These are phyloP conservation scores for Metopia argyrocephala DNA, from an alignment of 2,888 invertebrate genomes.

Conservation along the genomic window DNA sequence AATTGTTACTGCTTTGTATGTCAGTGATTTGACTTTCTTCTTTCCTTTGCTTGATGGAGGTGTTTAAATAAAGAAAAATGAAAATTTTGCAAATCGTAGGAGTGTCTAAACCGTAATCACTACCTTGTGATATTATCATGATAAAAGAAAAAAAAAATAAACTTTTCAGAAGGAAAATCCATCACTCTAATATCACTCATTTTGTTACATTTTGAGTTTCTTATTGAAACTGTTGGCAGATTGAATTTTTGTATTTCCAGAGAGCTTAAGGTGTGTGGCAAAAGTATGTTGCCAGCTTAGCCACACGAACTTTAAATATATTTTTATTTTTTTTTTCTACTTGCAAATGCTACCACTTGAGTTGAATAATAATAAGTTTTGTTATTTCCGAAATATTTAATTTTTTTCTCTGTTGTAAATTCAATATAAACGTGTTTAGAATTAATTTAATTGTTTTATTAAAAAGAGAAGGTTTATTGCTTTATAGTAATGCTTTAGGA, in stretches of 20 bases:
- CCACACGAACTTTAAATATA: slow-evolving; percentile 23
- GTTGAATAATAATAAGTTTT: slow-evolving; percentile 55
- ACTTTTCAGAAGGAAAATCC: slow-evolving; percentile 27
- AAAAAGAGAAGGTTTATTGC: neutral
- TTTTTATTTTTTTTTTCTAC: slow-evolving; percentile 31
- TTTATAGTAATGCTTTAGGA: slow-evolving; percentile 6
- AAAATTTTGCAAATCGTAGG: neutral
- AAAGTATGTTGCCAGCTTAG: neutral
- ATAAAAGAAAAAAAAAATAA: too few species aligned
- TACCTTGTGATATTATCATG: slow-evolving; percentile 46
- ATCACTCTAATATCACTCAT: slow-evolving; percentile 29
- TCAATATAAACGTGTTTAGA: slow-evolving; percentile 57
- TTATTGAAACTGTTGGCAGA: neutral
- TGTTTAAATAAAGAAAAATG: slow-evolving; percentile 11
- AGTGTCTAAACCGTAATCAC: slow-evolving; percentile 43
- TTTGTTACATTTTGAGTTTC: slow-evolving; percentile 8
- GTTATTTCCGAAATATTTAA: slow-evolving; percentile 5
- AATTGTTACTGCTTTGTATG: neutral
- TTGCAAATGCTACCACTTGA: slow-evolving; percentile 47
- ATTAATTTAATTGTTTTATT: slow-evolving; percentile 47
- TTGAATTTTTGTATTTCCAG: slow-evolving; percentile 19
- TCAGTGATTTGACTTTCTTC: neutral
- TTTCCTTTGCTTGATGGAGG: neutral
- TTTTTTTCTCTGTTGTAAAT: slow-evolving; percentile 43
- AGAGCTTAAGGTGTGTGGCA: neutral